Percentiles rank a stretch among this genome's conserved stretches.
Conservation (phyloP, 2,797 vertebrate species). For the Oryzias dopingdopingensis region DNA sequence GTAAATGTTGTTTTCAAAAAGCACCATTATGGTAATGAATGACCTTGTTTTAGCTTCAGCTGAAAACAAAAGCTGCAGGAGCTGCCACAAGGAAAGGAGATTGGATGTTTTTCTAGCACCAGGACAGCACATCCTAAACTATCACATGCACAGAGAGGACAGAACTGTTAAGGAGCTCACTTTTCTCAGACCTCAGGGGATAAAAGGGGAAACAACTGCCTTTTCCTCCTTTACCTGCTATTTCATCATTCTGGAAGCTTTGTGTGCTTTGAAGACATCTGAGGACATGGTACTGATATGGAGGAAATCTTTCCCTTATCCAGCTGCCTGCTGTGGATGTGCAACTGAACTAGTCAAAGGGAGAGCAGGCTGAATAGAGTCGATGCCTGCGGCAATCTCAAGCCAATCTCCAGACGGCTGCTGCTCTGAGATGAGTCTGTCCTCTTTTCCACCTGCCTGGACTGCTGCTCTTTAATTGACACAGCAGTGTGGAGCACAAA, state of each 20-base stretch:
- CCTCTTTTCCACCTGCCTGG: slow-evolving; percentile 47
- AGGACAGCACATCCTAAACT: not conserved
- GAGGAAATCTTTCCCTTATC: slow-evolving; percentile 43
- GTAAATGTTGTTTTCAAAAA: no score
- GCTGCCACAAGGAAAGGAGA: no score
- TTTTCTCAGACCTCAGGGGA: no score
- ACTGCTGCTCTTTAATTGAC: slow-evolving; percentile 59
- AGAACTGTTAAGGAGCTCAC: not conserved
- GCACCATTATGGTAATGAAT: no score
- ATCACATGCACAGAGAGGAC: not conserved
- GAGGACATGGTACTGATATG: slow-evolving; percentile 27
- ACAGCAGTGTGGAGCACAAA: slow-evolving; percentile 43
- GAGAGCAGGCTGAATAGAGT: slow-evolving; percentile 46
- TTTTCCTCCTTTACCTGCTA: slow-evolving; percentile 6
- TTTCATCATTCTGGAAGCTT: slow-evolving; percentile 33
- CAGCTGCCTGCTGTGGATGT: slow-evolving; percentile 36
- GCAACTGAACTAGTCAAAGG: slow-evolving; percentile 45
- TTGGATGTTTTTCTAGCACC: no score
- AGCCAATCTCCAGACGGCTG: slow-evolving; percentile 57
- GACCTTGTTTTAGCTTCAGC: no score
- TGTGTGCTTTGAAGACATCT: slow-evolving; percentile 36
- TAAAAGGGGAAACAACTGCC: no score
- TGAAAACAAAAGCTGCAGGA: no score
- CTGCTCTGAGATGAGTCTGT: slow-evolving; percentile 53
- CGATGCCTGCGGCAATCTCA: slow-evolving; percentile 54